Base-by-base conservation (phyloP, 2,888 invertebrate genomes). In the Tryphoninae sp. region DNA sequence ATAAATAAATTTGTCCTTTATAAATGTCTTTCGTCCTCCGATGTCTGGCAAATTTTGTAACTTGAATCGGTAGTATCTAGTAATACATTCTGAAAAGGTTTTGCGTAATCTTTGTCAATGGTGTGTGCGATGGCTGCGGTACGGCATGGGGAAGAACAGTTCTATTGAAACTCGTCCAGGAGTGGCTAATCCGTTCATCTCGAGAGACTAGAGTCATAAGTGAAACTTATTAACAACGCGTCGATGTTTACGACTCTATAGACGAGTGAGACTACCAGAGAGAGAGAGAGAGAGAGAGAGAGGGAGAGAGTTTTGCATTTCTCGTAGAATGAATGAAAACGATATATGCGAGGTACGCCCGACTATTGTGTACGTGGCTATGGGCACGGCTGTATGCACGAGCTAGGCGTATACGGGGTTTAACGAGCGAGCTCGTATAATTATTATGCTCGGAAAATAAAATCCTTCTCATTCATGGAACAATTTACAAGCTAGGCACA, bases 241-340 rank as follows among this genome's bases (percentile, higher is more conserved):
- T 45, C 45, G 45, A 45, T 45, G 45, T 45, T 45, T 45, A 45
- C 45, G 45, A 45, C 45, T 45, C 45, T 45, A 45, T 45, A 45
- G 45, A 45, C 45, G 13, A 45, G 3, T 45, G 45, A 11, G 45
- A 45, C 13, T 45, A 9, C 3, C 3, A 33, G 33, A 33, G 33
- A 33, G 33, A 33, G 33, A 33, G 33, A 33, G 26, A 33, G 26
- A 33, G 33, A 26, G 26, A 33, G 33, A 33, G 33, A 33, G 33
- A 33, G 6, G 6, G 33, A 33, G 45, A 45, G 45, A 45, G 45
- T 45, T 45, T 45, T 0, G 33, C 33, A 33, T 33, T 33, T 6
- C 33, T 33, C 33, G 1, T 33, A 33, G 33, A 33, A 33, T 33
- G 33, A 33, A 33, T 33, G 33, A 33, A 33, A 33, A 4, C 33